These are phyloP conservation scores for Ophonus ardosiacus DNA, from an alignment of 2,888 invertebrate species.

Conservation along the genomic window DNA sequence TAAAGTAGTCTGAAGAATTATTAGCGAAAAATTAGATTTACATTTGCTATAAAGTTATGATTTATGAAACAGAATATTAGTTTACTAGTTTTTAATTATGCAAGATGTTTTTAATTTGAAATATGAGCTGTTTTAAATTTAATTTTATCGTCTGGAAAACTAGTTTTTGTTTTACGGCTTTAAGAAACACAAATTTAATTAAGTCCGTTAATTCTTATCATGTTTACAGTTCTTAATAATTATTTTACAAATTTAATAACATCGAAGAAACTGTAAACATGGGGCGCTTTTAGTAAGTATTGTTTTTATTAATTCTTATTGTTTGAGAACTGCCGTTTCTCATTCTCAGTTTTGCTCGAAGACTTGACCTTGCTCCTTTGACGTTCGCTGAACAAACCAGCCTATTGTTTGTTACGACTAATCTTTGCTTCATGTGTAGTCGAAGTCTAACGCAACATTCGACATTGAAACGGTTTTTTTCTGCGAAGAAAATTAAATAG, in stretches of 20 bases:
- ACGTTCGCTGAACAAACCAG: constrained; percentile 41
- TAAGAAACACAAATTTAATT: constrained; percentile 11
- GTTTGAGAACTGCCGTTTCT: constrained; percentile 17
- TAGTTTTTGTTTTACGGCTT: constrained; percentile 14
- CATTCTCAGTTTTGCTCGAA: background rate
- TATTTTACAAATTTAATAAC: background rate
- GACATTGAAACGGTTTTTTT: constrained; percentile 39
- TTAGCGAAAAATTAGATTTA: background rate
- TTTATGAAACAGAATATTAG: background rate
- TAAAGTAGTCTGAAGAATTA: background rate
- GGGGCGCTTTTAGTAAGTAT: background rate
- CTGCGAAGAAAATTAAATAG: constrained; percentile 28
- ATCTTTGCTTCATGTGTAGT: constrained; percentile 43
- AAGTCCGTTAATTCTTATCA: background rate
- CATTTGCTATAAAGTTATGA: background rate
- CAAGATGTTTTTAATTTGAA: constrained; percentile 9
- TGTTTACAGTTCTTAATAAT: constrained; percentile 3
- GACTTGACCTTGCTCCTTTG: constrained; percentile 45
- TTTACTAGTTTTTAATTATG: constrained; percentile 13
- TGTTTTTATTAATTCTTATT: background rate
- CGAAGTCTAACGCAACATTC: constrained; percentile 25
- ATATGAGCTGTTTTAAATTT: constrained; percentile 21
- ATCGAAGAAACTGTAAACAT: background rate
- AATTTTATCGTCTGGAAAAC: constrained; percentile 18
- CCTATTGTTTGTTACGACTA: constrained; percentile 49